phyloP scores from a whole-genome alignment of 2,888 invertebrate genomes.

The Argynnis bischoffii region DNA sequence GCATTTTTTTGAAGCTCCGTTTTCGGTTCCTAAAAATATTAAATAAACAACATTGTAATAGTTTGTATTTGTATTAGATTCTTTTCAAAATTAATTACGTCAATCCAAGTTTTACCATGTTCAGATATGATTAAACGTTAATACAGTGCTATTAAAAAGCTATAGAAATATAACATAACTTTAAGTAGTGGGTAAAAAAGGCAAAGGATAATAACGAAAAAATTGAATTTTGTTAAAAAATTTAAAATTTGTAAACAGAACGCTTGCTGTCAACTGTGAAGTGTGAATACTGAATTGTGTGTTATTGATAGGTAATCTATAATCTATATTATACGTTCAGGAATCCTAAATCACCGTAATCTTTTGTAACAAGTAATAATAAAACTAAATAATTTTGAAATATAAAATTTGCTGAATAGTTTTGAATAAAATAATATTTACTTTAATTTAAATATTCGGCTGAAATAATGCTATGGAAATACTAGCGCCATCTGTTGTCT shows the following conservation, averaged over 20 bases:
- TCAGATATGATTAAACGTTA: conserved; percentile 3
- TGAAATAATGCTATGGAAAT: neutral
- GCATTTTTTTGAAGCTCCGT: conserved; percentile 67
- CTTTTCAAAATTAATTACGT: neutral
- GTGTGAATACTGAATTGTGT: no score
- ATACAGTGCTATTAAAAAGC: neutral
- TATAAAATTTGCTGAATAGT: no score
- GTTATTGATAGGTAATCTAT: no score
- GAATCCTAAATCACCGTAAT: conserved; percentile 1
- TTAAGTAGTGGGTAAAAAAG: no score
- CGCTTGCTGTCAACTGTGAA: no score
- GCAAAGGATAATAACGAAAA: no score
- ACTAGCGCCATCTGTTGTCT: conserved; percentile 36
- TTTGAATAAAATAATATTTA: no score
- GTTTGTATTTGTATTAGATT: no score
- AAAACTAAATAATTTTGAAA: no score
- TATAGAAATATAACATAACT: neutral
- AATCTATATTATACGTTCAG: neutral
- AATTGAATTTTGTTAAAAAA: neutral
- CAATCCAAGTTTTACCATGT: neutral
- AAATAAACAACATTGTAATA: conserved; percentile 14
- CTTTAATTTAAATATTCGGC: no score
- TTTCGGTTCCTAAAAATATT: conserved; percentile 55
- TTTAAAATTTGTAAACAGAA: conserved; percentile 15
- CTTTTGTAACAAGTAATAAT: no score